Evolutionary conservation across 2,113 vertebrate species (phyloP), one percentile per base, ranked within the genome.

Genomic region (Lates calcarifer): DNA sequence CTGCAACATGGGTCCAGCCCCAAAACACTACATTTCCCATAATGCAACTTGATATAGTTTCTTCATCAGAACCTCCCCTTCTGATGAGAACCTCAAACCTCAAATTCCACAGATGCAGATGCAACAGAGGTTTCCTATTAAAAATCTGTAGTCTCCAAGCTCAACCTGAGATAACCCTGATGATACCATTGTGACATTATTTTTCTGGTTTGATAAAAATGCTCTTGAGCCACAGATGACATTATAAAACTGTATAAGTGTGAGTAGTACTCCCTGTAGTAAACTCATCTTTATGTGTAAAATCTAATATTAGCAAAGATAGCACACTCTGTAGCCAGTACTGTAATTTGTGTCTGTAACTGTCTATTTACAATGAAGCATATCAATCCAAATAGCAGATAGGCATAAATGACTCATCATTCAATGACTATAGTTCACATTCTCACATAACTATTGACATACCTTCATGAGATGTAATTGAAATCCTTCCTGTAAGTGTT

Each of bases 161-260:
- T 29, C 15, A 28, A 53, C 6, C 11, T 56, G 29, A 49, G 49
- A 63, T 69, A 56, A 79, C 39, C 47, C 63, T 33, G 64, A 53
- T 41, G 70, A 74, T 49, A 26, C 75, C 64, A 64, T 22, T 6
- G 26, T 77, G 22, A 72, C 53, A 67, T 51, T 24, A 60, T 10
- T 31, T 24, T 14, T 73, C 26, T 22, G 41, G 43, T 58, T 56
- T 35, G 58, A 37, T 24, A 57, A 65, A 64, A 26, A 35, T 57
- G n/a, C 68, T 49, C 15, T 47, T 35, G 28, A 15, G 26, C 56
- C 13, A 81, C 45, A 61, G 33, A 22, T 28, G 12, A 37, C 58
- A 72, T 82, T 29, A 49, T n/a, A 13, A 2, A n/a, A 41, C 26
- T 17, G 51, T 51, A 56, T 60, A 4, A 39, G 7, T 8, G 55